Conservation (phyloP, 2,888 invertebrate species). For the Hermaeophaga mercurialis region DNA sequence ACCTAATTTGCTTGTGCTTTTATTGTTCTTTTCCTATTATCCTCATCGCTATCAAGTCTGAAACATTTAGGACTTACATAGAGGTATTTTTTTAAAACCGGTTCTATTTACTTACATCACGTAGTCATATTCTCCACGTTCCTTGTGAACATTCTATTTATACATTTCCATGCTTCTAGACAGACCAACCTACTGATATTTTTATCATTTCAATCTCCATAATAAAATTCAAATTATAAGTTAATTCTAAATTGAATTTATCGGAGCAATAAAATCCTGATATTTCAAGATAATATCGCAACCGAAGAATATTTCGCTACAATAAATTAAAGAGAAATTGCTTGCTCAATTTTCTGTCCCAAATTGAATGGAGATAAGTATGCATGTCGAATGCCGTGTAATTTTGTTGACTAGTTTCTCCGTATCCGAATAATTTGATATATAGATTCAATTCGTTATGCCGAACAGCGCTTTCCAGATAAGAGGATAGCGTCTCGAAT, state of each 20-base stretch:
- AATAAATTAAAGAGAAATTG: constrained; percentile 34
- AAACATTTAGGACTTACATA: too few species aligned
- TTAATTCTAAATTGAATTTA: constrained; percentile 18
- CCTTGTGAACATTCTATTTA: too few species aligned
- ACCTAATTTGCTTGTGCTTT: too few species aligned
- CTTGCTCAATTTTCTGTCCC: constrained; percentile 34
- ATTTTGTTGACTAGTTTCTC: constrained; percentile 41
- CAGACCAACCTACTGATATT: too few species aligned
- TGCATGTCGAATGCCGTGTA: constrained; percentile 42
- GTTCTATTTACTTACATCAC: too few species aligned
- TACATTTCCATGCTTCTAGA: too few species aligned
- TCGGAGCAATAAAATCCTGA: not conserved
- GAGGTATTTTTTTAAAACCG: too few species aligned
- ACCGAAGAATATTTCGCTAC: constrained; percentile 10
- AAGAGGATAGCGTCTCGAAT: constrained; percentile 37
- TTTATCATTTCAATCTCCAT: too few species aligned
- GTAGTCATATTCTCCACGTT: too few species aligned
- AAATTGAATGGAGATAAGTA: constrained; percentile 41
- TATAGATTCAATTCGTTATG: constrained; percentile 58
- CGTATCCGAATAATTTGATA: constrained; percentile 49
- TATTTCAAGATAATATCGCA: constrained; percentile 26
- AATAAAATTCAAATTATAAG: too few species aligned
- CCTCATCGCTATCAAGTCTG: too few species aligned
- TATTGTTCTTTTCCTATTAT: too few species aligned
- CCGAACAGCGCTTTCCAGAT: constrained; percentile 56